These are phyloP conservation scores for Pluvianellus socialis DNA, from an alignment of 2,113 vertebrate genomes.

Conservation along the genomic window DNA sequence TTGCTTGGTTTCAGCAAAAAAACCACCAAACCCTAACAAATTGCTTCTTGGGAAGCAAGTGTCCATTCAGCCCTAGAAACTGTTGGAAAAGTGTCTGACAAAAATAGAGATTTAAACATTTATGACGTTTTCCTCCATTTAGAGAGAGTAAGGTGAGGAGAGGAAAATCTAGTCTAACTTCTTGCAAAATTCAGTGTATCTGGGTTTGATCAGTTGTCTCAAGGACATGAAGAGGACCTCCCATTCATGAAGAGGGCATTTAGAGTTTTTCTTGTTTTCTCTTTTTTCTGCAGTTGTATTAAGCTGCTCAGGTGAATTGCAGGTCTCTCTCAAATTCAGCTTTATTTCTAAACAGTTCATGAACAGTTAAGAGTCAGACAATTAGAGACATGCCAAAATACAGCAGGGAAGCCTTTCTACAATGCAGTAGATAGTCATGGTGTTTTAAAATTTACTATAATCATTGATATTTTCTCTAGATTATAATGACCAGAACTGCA, in stretches of 20 bases:
- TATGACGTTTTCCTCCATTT: not conserved
- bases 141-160: not conserved
- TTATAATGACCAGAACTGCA: not conserved
- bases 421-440: not conserved
- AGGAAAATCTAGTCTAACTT: not conserved
- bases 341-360: not conserved
- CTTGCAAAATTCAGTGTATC: not conserved
- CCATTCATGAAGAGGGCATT: not conserved
- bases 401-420: not conserved
- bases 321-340: not conserved
- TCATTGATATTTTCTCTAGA: not conserved
- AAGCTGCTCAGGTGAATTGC: not conserved
- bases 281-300: not conserved
- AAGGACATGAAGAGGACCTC: not conserved
- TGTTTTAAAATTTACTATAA: not conserved
- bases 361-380: not conserved
- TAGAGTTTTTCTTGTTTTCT: not conserved
- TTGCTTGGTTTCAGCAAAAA: not conserved
- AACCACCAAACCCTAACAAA: not conserved
- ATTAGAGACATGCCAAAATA: not conserved
- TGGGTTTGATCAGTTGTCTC: not conserved
- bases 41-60: not conserved
- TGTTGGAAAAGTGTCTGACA: not conserved
- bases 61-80: not conserved
- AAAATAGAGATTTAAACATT: not conserved